These are phyloP conservation scores for Perca flavescens DNA, from an alignment of 2,113 vertebrate species.

Conservation along the genomic window DNA sequence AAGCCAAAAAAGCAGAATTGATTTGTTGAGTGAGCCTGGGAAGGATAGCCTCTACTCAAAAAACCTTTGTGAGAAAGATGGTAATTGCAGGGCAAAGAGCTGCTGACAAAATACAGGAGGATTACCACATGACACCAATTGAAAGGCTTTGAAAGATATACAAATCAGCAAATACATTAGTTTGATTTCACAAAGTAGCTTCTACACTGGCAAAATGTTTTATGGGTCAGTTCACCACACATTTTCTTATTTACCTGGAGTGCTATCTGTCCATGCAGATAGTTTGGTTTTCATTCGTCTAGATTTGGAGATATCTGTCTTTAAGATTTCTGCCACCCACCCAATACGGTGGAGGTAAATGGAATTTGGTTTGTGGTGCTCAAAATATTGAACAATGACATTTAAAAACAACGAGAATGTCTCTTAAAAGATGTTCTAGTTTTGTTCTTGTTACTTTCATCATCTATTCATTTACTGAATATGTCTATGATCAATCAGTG, in stretches of 20 bases:
- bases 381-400: not conserved
- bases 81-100: slow-evolving; percentile 57
- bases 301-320: not conserved
- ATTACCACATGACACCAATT: slow-evolving; percentile 37
- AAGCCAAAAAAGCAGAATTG: slow-evolving; percentile 61
- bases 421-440: not conserved
- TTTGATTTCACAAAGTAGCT: slow-evolving; percentile 15
- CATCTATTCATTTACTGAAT: not conserved
- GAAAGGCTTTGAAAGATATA: slow-evolving; percentile 15
- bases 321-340: not conserved
- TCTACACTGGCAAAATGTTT: not conserved
- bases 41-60: slow-evolving; percentile 46
- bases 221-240: slow-evolving; percentile 1
- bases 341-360: too few relatives aligned
- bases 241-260: slow-evolving; percentile 5
- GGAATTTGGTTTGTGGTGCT: too few relatives aligned
- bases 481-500: not conserved
- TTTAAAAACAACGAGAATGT: not conserved
- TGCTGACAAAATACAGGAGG: slow-evolving; percentile 41
- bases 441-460: not conserved
- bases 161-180: slow-evolving; percentile 8
- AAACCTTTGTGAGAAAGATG: slow-evolving; percentile 47
- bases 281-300: not conserved
- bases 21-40: slow-evolving; percentile 55
- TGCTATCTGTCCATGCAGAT: not conserved